Evolutionary conservation across 2,113 vertebrate genomes (phyloP).

Genomic region (Periophthalmus modestus): DNA sequence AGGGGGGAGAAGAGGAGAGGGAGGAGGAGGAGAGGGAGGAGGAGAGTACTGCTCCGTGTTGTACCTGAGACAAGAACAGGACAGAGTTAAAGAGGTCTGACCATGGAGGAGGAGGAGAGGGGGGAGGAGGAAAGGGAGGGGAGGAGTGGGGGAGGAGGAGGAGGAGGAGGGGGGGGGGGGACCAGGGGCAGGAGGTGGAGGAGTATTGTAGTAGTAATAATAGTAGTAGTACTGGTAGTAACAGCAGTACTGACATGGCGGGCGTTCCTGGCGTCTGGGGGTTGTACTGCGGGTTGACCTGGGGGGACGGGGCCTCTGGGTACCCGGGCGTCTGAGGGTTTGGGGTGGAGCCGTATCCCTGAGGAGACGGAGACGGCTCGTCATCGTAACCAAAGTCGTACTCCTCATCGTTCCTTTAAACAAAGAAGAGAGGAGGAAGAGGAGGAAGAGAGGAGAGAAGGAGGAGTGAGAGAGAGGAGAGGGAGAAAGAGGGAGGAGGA

Average conservation of each 20-base stretch:
- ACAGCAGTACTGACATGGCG: constrained; percentile 84
- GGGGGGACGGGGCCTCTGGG: constrained; percentile 91
- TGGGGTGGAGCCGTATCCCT: constrained; percentile 90
- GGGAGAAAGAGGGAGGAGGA: no score
- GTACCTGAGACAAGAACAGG: constrained; percentile 65
- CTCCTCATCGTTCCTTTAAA: constrained; percentile 86
- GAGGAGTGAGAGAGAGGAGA: no score
- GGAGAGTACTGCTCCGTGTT: accelerated
- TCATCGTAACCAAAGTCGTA: constrained; percentile 92
- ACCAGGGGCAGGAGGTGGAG: no score
- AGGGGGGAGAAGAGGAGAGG: no score
- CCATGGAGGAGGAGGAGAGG: no score
- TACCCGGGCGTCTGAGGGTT: constrained; percentile 95
- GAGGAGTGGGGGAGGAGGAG: no score
- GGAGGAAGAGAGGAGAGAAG: no score
- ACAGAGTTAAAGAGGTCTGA: no score
- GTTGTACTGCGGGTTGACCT: constrained; percentile 94
- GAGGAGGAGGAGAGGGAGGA: no score
- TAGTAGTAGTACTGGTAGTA: not conserved
- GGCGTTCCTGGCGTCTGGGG: constrained; percentile 93
- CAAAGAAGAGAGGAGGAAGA: not conserved
- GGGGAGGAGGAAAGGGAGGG: accelerated
- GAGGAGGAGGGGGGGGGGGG: no score
- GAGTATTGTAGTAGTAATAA: not conserved
- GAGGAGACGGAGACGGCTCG: constrained; percentile 91